Percentiles rank a stretch among this genome's conserved stretches.
phyloP scores from a whole-genome alignment of 2,797 vertebrate genomes.

The Acanthis flammea region DNA sequence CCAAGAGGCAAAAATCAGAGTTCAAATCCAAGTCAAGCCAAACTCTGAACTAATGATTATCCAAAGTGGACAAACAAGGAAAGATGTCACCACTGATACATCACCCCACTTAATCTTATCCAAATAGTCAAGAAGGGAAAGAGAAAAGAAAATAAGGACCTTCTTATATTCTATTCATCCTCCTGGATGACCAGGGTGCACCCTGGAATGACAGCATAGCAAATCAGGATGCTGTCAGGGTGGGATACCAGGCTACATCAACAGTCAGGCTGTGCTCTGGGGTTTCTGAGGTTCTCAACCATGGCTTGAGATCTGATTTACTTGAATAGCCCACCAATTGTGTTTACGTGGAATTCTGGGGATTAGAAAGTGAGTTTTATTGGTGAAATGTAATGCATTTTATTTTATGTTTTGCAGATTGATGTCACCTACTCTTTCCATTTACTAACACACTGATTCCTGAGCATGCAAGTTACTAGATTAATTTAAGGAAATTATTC shows the following conservation, averaged over 20 bases:
- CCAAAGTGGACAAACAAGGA: neutral
- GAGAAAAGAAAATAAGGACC: neutral
- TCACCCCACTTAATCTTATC: neutral
- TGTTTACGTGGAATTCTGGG: neutral
- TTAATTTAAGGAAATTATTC: neutral
- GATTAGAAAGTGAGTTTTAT: neutral
- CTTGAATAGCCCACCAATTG: neutral
- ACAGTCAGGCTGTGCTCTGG: neutral
- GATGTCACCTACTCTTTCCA: neutral
- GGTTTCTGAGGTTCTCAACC: neutral
- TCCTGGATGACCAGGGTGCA: neutral
- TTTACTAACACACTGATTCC: neutral
- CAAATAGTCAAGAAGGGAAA: neutral
- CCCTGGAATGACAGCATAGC: neutral
- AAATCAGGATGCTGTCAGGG: neutral
- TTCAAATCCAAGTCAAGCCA: neutral
- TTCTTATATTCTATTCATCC: neutral
- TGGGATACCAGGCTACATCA: neutral
- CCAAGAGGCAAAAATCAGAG: neutral
- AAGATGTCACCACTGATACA: neutral
- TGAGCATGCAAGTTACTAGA: neutral
- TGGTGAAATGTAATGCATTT: neutral
- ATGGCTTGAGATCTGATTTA: neutral
- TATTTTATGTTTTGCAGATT: neutral
- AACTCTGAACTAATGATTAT: neutral